Evolutionary conservation across 92 coral and sea anemone species (phyloP).

Genomic region (Micromussa lordhowensis): DNA sequence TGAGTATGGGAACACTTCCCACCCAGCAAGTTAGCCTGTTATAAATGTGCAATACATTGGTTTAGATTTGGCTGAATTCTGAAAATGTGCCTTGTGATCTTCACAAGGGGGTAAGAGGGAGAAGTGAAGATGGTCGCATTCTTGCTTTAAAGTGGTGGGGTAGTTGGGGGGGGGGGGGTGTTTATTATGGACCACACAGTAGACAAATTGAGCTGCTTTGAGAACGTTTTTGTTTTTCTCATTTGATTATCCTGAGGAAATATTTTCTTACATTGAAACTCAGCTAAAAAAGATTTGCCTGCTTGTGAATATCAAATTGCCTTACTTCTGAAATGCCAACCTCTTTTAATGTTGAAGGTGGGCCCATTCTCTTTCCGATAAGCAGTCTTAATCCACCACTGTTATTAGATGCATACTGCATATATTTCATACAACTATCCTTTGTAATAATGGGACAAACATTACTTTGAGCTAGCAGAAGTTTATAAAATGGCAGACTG

Average conservation of each 20-base stretch:
- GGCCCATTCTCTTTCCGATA: not conserved
- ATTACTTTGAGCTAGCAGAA: too few species aligned
- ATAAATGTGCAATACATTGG: not conserved
- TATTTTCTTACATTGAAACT: too few species aligned
- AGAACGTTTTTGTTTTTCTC: too few species aligned
- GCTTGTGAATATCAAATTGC: too few species aligned
- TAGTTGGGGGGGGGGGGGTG: not conserved
- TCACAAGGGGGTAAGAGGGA: not conserved
- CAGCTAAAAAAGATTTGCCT: too few species aligned
- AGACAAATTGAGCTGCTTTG: too few species aligned
- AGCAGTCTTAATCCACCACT: not conserved
- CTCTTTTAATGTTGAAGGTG: not conserved
- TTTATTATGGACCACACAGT: too few species aligned
- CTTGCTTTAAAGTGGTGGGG: not conserved
- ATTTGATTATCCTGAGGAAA: too few species aligned
- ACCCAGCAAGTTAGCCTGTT: not conserved
- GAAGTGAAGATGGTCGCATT: not conserved
- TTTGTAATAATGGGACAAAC: not conserved
- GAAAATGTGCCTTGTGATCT: not conserved
- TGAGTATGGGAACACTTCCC: not conserved
- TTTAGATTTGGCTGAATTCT: not conserved
- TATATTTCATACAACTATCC: not conserved
- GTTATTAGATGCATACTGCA: not conserved
- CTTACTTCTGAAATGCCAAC: too few species aligned
- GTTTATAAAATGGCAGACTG: too few species aligned